phyloP scores from a whole-genome alignment of 2,113 vertebrate species.

The Talpa occidentalis region DNA sequence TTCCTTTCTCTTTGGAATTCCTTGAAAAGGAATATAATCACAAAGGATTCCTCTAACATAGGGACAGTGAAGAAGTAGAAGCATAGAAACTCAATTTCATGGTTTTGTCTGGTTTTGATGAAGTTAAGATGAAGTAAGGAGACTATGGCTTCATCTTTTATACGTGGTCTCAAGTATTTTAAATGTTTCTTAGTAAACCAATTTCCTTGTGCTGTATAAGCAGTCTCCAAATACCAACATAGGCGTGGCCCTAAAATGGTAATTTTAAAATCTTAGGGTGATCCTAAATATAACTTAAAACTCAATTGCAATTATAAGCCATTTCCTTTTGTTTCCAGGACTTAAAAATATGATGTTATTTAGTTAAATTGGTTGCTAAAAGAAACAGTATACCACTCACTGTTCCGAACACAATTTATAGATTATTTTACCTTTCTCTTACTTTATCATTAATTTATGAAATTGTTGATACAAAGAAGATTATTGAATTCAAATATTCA shows the following conservation, averaged over 20 bases:
- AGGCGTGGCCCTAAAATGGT: background rate
- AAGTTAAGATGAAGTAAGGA: background rate
- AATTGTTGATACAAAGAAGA: background rate
- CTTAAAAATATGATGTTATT: conserved; percentile 21
- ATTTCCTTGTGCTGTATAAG: background rate
- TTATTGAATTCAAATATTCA: background rate
- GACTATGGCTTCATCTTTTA: background rate
- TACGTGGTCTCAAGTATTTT: background rate
- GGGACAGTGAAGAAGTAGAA: background rate
- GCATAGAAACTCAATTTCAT: background rate
- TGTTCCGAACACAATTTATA: background rate
- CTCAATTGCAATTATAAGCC: conserved; percentile 7
- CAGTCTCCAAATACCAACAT: background rate
- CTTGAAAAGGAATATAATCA: conserved; percentile 15
- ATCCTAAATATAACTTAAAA: background rate
- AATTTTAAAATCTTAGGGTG: background rate
- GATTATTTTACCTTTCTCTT: conserved; percentile 14
- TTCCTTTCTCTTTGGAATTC: background rate
- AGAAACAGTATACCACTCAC: background rate
- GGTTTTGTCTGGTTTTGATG: background rate
- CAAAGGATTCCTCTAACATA: background rate
- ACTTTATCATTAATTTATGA: background rate
- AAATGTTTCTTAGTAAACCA: background rate
- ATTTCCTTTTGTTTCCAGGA: background rate
- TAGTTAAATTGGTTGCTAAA: background rate